Evolutionary conservation across 2,797 vertebrate species (phyloP).

Genomic region (Allobates femoralis): DNA sequence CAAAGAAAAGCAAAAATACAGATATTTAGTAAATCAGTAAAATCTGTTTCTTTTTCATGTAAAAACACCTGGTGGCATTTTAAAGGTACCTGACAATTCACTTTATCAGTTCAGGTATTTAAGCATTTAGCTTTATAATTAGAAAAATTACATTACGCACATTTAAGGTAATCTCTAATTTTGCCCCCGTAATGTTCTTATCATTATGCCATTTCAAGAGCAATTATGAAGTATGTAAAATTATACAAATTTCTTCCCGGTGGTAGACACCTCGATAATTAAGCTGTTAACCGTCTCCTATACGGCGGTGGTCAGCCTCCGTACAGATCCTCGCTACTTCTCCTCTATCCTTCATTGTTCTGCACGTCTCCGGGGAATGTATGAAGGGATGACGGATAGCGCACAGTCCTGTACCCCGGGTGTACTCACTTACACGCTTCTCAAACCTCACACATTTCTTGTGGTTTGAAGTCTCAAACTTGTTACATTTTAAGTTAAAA

Average conservation of each 20-base stretch:
- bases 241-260: slow-evolving; percentile 74
- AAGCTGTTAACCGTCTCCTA: slow-evolving; percentile 80
- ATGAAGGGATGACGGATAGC: slow-evolving; percentile 77
- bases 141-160: slow-evolving; percentile 80
- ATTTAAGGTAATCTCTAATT: slow-evolving; percentile 74
- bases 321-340: slow-evolving; percentile 76
- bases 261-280: slow-evolving; percentile 79
- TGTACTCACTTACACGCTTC: slow-evolving; percentile 74
- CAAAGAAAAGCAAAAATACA: slow-evolving; percentile 71
- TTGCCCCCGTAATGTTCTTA: slow-evolving; percentile 70
- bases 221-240: slow-evolving; percentile 72
- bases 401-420: slow-evolving; percentile 70
- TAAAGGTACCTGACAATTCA: slow-evolving; percentile 76
- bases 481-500: slow-evolving; percentile 60
- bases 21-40: slow-evolving; percentile 72
- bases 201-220: slow-evolving; percentile 73
- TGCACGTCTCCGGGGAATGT: slow-evolving; percentile 75
- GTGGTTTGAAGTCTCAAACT: slow-evolving; percentile 63
- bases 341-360: slow-evolving; percentile 71
- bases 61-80: slow-evolving; percentile 79
- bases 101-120: slow-evolving; percentile 77
- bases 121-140: slow-evolving; percentile 82
- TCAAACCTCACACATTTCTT: slow-evolving; percentile 67
- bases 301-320: slow-evolving; percentile 76
- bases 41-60: slow-evolving; percentile 74